A percentile compares a stretch with the other conserved stretches of the same genome.
Conservation (phyloP, 2,888 invertebrate genomes). For the Nephrotoma appendiculata region DNA sequence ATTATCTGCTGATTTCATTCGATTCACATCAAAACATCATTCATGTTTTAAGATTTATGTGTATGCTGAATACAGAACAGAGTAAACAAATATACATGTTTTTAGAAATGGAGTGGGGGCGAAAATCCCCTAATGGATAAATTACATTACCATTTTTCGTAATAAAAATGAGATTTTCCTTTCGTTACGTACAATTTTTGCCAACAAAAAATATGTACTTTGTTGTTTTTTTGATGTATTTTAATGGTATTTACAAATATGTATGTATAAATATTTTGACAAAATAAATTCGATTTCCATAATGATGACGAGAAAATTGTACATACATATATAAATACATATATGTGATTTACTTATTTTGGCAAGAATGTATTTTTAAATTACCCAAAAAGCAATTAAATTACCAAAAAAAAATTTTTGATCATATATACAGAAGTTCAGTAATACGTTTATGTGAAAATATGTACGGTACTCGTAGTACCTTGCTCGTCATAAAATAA, state of each 20-base stretch:
- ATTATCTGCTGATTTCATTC: neutral
- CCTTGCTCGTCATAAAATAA: neutral
- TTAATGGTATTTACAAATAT: neutral
- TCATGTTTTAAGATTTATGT: neutral
- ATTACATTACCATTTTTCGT: neutral
- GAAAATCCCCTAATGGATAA: neutral
- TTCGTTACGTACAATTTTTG: neutral
- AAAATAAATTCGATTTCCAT: neutral
- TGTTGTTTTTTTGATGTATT: neutral
- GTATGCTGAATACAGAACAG: neutral
- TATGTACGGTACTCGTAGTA: neutral
- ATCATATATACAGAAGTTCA: neutral
- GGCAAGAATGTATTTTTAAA: neutral
- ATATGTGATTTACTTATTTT: neutral
- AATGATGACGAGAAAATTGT: neutral
- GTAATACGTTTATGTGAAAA: neutral
- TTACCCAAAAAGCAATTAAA: neutral
- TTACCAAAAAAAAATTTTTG: neutral
- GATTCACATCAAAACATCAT: neutral
- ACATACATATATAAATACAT: too few species aligned
- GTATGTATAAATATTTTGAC: neutral
- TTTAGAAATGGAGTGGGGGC: neutral
- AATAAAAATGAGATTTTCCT: neutral
- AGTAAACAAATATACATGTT: neutral
- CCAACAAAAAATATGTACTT: neutral